phyloP scores from a whole-genome alignment of 2,888 invertebrate species.

The Dryomyza anilis region DNA sequence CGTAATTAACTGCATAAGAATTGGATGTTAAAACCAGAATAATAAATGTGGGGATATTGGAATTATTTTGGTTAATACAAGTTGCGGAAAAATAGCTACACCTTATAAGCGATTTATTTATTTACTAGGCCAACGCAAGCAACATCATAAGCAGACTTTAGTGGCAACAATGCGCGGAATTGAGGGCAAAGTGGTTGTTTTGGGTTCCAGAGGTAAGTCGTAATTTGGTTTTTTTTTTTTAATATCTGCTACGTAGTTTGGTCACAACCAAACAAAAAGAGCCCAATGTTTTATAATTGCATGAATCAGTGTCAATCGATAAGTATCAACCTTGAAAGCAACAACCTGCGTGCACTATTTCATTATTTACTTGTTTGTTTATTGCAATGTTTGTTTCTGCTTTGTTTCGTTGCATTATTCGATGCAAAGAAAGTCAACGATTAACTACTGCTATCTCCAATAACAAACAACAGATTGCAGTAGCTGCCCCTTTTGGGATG shows the following conservation, averaged over 20 bases:
- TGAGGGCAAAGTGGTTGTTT: slow-evolving; percentile 83
- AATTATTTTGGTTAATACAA: too few species aligned
- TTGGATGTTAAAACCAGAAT: too few species aligned
- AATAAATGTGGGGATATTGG: too few species aligned
- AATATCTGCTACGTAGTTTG: too few species aligned
- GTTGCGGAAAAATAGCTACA: too few species aligned
- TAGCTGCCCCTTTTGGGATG: too few species aligned
- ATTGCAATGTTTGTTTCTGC: background rate
- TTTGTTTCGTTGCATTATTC: background rate
- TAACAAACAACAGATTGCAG: too few species aligned
- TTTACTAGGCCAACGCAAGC: too few species aligned
- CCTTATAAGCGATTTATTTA: too few species aligned
- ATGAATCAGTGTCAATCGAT: slow-evolving; percentile 2
- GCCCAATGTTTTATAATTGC: background rate
- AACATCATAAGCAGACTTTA: too few species aligned
- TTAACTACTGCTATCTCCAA: too few species aligned
- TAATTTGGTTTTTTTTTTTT: slow-evolving; percentile 10
- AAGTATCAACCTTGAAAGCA: background rate
- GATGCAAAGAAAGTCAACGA: background rate
- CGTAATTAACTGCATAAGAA: too few species aligned
- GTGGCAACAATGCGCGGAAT: slow-evolving; percentile 83
- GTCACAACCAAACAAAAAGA: slow-evolving; percentile 33
- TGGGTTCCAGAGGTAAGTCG: slow-evolving; percentile 78
- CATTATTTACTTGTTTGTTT: background rate
- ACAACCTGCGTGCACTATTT: background rate